Conservation (phyloP, 2,888 invertebrate genomes). For the Dasysyrphus albostriatus region DNA sequence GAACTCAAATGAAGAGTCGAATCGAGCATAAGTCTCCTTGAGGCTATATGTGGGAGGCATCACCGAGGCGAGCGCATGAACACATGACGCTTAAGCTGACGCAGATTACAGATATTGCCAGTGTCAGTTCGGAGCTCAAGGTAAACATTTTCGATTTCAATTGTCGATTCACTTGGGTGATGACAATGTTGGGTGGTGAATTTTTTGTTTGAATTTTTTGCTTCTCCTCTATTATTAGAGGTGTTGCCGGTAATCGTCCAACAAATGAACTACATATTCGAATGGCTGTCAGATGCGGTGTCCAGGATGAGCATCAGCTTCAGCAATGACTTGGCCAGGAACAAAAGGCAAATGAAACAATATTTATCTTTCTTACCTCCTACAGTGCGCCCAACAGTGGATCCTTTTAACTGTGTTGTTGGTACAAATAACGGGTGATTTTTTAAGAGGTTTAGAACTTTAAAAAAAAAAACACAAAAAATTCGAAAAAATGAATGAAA, state of each 20-base stretch:
- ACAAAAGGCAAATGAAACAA: background rate
- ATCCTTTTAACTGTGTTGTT: background rate
- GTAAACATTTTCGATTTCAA: slow-evolving; percentile 70
- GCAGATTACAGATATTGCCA: slow-evolving; percentile 30
- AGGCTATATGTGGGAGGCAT: background rate
- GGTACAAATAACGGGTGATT: too few relatives aligned
- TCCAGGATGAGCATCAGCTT: background rate
- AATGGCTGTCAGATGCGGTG: background rate
- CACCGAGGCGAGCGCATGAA: background rate
- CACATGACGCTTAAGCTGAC: slow-evolving; percentile 8
- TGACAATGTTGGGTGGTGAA: slow-evolving; percentile 41
- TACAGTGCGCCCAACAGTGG: background rate
- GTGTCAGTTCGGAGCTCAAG: slow-evolving; percentile 11
- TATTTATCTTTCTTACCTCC: background rate
- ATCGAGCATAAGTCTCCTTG: background rate
- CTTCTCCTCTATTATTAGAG: slow-evolving; percentile 18
- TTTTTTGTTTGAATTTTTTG: slow-evolving; percentile 58
- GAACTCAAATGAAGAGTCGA: slow-evolving; percentile 1
- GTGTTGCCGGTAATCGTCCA: slow-evolving; percentile 45
- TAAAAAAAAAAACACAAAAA: too few relatives aligned
- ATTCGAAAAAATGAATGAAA: too few relatives aligned
- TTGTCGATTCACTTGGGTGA: slow-evolving; percentile 52
- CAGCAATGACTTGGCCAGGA: background rate
- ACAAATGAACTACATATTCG: slow-evolving; percentile 35
- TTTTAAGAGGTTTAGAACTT: too few relatives aligned